phyloP scores from a whole-genome alignment of 1,140 invertebrate genomes.

The Nephila pilipes region DNA sequence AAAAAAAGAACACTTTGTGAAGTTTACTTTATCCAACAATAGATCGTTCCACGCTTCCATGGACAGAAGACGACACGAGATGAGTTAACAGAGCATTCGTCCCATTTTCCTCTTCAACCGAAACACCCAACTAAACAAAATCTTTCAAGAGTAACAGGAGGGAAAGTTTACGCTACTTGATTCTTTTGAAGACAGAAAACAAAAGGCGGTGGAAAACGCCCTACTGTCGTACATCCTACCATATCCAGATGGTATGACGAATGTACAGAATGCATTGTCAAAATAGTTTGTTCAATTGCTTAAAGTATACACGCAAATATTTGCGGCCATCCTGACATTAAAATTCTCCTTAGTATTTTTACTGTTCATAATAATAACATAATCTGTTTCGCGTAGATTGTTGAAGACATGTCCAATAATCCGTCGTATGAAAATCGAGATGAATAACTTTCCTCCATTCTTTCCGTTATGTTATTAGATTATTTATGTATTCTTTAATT shows the following conservation, averaged over 20 bases:
- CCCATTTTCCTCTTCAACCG: background rate
- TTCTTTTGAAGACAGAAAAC: background rate
- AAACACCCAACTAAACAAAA: background rate
- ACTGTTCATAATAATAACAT: background rate
- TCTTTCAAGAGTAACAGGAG: background rate
- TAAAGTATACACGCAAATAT: background rate
- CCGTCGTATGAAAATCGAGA: no score
- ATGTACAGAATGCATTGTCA: background rate
- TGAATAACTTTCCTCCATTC: no score
- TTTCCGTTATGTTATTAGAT: no score
- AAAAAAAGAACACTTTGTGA: background rate
- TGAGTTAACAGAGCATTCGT: background rate
- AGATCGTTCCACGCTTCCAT: background rate
- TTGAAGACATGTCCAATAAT: no score
- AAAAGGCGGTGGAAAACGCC: background rate
- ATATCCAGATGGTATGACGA: background rate
- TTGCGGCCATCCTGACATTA: background rate
- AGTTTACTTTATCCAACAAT: background rate
- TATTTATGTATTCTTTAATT: no score
- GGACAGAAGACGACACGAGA: background rate
- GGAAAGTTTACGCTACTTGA: slow-evolving; percentile 38
- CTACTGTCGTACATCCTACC: background rate
- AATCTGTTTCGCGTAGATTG: background rate
- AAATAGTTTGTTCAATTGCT: background rate
- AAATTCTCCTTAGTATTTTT: background rate